Base-by-base conservation (phyloP, 1,140 invertebrate species). In the Drosophila lacertosa region DNA sequence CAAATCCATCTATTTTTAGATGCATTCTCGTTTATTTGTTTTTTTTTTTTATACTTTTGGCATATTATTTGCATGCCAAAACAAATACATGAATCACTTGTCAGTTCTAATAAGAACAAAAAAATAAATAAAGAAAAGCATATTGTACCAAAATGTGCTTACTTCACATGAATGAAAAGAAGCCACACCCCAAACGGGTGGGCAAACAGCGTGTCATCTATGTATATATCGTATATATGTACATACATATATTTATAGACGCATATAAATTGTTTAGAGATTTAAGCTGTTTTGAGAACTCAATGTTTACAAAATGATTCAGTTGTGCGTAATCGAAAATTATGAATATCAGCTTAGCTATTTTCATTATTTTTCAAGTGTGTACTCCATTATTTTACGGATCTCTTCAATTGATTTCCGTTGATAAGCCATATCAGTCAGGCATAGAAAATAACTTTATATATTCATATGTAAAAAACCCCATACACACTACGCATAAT, bases 341-440 rank as follows among this genome's bases (percentile, higher is more conserved):
- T 66, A 37, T 51, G 15, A 71, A 44, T 57, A 50, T 37, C 7
- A 29, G 26, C 9, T 29, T 29, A 29, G 26, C 26, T 29, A 29
- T 35, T 42, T 26, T 32, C 18, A 65, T 71, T 65, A 10, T 37
- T 65, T 57, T 40, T 11, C 29, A 42, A 69, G 48, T 69, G 40
- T 15, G 37, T 24, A 53, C 44, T 62, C 11, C 22, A 26, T 9
- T 3, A 9, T 5, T 13, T 16, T 18, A 42, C 16, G 44, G 50
- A 71, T 66, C 62, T 65, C 20, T 58, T 58, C 39, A 50, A 71
- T 58, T 58, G 68, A 71, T 71, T 71, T 71, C 68, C 68, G 53
- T 32, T 71, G 62, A 69, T 69, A 71, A 66, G 24, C 48, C 33
- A 50, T 24, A 68, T 45, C 50, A 39, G 22, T 7, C 13, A n/a